Base-by-base conservation (phyloP, 2,113 vertebrate species). In the Synodontis membranacea region DNA sequence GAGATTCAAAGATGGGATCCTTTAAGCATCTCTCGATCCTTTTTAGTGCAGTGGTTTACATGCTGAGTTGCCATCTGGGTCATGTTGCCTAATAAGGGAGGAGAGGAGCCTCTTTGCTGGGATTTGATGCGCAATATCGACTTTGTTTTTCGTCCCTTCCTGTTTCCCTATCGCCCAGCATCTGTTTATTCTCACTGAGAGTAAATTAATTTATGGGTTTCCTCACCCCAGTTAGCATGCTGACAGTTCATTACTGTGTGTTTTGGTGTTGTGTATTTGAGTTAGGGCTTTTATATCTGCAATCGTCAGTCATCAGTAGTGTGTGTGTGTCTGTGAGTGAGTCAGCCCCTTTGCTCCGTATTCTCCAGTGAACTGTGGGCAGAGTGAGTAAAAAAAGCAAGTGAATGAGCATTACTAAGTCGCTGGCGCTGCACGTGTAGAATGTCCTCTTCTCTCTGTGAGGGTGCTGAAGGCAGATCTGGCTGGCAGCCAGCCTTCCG, bases 401-500 rank as follows among this genome's bases (percentile, higher is more conserved):
- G 84, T 15, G 54, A 39, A 15, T 86, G 76, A 80, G 48, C 89
- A 82, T 12, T 85, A 68, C 8, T 60, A 84, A 91, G 85, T 86
- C 85, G 89, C 87, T 70, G 74, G 76, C 86, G 90, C 92, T 78
- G 93, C 92, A 83, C 91, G 86, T 90, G 90, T 56, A 88, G 91
- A 91, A 80, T 72, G 92, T 95, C 93, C 92, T 93, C 92, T 83
- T 87, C 83, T 82, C 82, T 46, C 83, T 83, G 80, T 70, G 54
- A 89, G 90, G 87, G 92, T 91, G 91, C 92, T 92, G 91, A 92
- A 68, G 92, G 88, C 85, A 89, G 90, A 68, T 52, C 88, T 94
- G 94, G 93, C 93, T 60, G 84, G 42, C 28, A 88, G 93, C 94
- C 95, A 92, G 5, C 92, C 88, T 87, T 89, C 44, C 86, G 86